Evolutionary conservation across 2,888 invertebrate species (phyloP).

Genomic region (Caenorhabditis sp.): DNA sequence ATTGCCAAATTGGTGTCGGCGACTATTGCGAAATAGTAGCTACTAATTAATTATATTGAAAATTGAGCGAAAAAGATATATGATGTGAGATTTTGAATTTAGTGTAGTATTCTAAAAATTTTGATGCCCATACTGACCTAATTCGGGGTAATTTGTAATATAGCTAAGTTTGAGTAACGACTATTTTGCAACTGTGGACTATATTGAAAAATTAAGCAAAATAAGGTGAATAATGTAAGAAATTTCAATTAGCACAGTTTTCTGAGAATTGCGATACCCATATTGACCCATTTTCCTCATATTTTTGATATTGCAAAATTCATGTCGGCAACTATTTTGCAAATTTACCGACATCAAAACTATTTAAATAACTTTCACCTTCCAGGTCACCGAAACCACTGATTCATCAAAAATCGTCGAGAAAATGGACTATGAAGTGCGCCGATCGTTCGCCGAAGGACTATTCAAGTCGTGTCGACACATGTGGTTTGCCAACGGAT

Average conservation of each 20-base stretch:
- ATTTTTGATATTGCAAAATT: too few species aligned
- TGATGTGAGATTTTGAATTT: not conserved
- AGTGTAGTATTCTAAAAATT: not conserved
- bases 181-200: too few species aligned
- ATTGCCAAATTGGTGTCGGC: too few species aligned
- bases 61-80: too few species aligned
- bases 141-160: not conserved
- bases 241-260: not conserved
- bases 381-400: conserved; percentile 83
- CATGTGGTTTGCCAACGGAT: conserved; percentile 48
- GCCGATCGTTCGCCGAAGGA: conserved; percentile 88
- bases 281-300: not conserved
- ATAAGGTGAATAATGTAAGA: not conserved
- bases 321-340: too few species aligned
- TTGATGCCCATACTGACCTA: not conserved
- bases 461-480: conserved; percentile 90
- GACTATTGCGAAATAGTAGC: too few species aligned
- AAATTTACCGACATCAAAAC: too few species aligned
- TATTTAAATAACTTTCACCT: too few species aligned
- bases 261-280: not conserved
- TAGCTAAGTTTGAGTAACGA: too few species aligned
- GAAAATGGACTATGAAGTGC: conserved; percentile 88
- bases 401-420: conserved; percentile 12
- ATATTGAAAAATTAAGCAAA: too few species aligned
- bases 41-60: too few species aligned